Conservation (phyloP, 1,140 invertebrate species). For the Apocrypta bakeri region DNA sequence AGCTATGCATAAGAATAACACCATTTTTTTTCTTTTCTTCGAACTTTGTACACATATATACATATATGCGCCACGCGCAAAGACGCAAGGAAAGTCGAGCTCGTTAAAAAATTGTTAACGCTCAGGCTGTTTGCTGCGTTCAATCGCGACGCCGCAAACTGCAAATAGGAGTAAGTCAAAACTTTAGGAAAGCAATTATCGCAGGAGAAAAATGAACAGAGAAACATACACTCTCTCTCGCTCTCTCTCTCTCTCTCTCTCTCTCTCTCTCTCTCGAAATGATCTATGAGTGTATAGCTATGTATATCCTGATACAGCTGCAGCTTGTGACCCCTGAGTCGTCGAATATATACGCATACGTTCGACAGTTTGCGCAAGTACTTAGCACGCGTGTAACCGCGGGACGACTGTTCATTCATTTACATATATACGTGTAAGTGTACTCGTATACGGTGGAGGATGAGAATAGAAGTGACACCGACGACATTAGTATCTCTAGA, state of each 20-base stretch:
- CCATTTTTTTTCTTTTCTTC: neutral
- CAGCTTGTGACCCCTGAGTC: neutral
- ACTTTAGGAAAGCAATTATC: conserved; percentile 11
- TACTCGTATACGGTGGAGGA: too few species aligned
- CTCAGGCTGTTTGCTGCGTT: neutral
- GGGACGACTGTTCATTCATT: neutral
- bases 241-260: too few species aligned
- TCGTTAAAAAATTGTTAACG: conserved; percentile 32
- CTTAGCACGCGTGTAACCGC: conserved; percentile 49
- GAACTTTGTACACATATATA: neutral
- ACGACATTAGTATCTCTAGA: conserved; percentile 15
- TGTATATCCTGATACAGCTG: neutral
- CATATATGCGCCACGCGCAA: too few species aligned
- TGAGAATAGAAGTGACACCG: neutral
- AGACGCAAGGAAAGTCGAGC: neutral
- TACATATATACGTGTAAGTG: too few species aligned
- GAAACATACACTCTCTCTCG: too few species aligned
- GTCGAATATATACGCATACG: neutral
- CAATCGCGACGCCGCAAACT: neutral
- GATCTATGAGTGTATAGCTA: too few species aligned
- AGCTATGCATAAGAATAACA: neutral
- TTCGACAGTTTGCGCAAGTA: conserved; percentile 25
- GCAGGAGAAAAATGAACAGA: neutral
- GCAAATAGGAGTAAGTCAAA: neutral
- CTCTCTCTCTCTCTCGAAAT: too few species aligned